Conservation (phyloP, 1,140 invertebrate genomes). For the Mizuhopecten yessoensis region DNA sequence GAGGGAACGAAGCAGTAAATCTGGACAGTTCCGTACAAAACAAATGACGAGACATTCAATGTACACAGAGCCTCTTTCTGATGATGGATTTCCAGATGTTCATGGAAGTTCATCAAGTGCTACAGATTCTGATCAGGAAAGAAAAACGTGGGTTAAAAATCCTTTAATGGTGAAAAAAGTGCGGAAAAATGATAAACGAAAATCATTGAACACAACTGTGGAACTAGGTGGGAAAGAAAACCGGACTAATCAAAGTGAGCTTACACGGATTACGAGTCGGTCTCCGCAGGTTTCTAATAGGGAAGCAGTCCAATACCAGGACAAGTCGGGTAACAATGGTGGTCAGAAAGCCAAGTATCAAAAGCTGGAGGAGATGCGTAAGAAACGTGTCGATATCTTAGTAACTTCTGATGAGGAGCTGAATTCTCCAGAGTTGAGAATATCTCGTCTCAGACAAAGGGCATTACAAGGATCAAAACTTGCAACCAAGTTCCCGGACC, state of each 20-base stretch:
- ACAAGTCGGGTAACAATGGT: conserved; percentile 59
- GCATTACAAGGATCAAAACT: conserved; percentile 72
- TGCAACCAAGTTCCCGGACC: conserved; percentile 57
- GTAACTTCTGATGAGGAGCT: conserved; percentile 80
- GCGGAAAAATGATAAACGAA: conserved; percentile 68
- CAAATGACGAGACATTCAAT: conserved; percentile 63
- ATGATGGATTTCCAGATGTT: conserved; percentile 64
- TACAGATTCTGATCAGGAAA: conserved; percentile 65
- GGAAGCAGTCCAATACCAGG: conserved; percentile 56
- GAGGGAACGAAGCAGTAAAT: conserved; percentile 55
- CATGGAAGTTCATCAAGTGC: conserved; percentile 68
- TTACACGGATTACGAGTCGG: conserved; percentile 34
- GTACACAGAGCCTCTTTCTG: conserved; percentile 68
- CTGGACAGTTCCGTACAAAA: conserved; percentile 48
- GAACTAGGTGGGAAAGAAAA: conserved; percentile 52
- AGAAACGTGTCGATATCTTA: conserved; percentile 75
- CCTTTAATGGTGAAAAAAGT: conserved; percentile 73
- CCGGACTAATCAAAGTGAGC: not conserved
- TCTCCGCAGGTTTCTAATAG: conserved; percentile 44
- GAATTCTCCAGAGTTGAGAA: conserved; percentile 74
- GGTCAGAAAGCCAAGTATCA: conserved; percentile 74
- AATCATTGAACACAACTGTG: conserved; percentile 56
- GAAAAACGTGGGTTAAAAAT: conserved; percentile 77
- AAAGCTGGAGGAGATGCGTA: conserved; percentile 77
- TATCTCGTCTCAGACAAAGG: conserved; percentile 75